Base-by-base conservation (phyloP, 1,140 invertebrate species). In the Lepidurus couesii region DNA sequence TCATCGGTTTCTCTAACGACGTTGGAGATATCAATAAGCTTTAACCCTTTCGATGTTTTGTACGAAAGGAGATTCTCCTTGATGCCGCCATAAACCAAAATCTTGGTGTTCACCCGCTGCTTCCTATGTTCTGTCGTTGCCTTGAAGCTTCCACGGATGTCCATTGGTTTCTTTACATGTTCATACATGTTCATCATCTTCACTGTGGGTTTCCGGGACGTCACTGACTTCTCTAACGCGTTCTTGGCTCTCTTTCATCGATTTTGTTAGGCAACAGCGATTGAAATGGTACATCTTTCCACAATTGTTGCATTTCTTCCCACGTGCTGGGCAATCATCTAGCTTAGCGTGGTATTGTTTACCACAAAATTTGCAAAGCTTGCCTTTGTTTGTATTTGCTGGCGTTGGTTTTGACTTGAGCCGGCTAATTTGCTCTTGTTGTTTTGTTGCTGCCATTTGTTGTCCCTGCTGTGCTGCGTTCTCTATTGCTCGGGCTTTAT, bases 401-500 rank as follows among this genome's bases (percentile, higher is more conserved):
- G n/a, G 53, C 21, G 53, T 74, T 5, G n/a, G 13, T n/a, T 73
- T 77, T 47, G n/a, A 8, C 34, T 77, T 45, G 4, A 34, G 1
- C 44, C 26, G 11, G 9, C 16, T 42, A 43, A 74, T 42, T 74
- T 26, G 47, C 42, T 73, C 42, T 21, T 26, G 10, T n/a, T 73
- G 53, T 43, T 26, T 78, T 24, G 24, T 34, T 47, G 24, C 42
- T 65, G 47, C 77, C 47, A 78, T 78, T 13, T 73, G n/a, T 10
- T 74, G 16, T 3, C 44, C 77, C 24, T 78, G 77, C 7, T 8
- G 47, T 7, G 24, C 73, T 10, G 77, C 47, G 16, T 45, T 47
- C 47, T 78, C 77, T n/a, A 73, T 7, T 13, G 77, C 77, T 74
- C 77, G 44, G 16, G 77, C 53, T 42, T 78, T 78, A 10, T 73